Evolutionary conservation across 2,113 vertebrate genomes (phyloP), one percentile per base, ranked within the genome.

Genomic region (Leuciscus idus): DNA sequence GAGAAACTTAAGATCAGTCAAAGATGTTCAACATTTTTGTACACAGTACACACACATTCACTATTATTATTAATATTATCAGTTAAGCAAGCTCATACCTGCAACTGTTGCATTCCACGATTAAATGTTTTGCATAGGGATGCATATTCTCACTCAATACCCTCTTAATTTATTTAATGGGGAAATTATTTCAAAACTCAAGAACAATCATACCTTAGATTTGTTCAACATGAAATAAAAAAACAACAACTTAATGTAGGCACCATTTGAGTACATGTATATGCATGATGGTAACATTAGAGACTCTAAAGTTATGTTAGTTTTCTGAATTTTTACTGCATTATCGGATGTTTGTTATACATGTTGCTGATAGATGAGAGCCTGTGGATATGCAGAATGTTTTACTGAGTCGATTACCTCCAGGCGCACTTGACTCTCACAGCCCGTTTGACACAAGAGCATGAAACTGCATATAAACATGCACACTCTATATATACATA

Each of bases 401-500:
- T 70, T 82, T 70, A 30, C 10, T 1, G 17, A 68, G 80, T 68
- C 26, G 15, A 81, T 66, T 50, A 50, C 30, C 85, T 62, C 68
- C 8, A 2, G 79, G 79, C 43, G 13, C 19, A 19, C 36, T 57
- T 21, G 77, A 57, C 30, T 61, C 70, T 79, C 33, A 39, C 48
- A 68, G 62, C 57, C 78, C 46, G 50, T 81, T 86, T 46, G 46
- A 62, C 85, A 75, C 78, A 73, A 72, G 70, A 48, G 43, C 77
- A 48, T 30, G 66, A 73, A 81, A 78, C 64, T 23, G 39, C 62
- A 70, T 43, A 81, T 61, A 81, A 57, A 70, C 52, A 85, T 43
- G 77, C 64, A 85, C 36, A 48, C 39, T 36, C 70, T 55, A 85
- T 79, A 79, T 80, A 81, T 17, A 72, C 55, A 73, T 80, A 81